Conservation (phyloP, 2,888 invertebrate species). For the Lutraria lutraria region DNA sequence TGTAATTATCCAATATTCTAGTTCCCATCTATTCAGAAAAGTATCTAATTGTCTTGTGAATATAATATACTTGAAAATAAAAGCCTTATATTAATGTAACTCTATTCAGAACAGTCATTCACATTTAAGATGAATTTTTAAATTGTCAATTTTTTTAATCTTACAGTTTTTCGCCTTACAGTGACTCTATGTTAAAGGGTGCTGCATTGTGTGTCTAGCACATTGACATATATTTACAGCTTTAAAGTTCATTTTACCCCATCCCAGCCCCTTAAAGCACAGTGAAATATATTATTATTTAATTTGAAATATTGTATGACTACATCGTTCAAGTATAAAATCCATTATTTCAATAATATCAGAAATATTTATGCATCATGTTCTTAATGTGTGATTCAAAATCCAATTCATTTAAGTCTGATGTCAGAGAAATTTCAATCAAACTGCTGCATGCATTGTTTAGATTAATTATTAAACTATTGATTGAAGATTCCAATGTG, state of each 20-base stretch:
- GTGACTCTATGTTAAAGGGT: too few relatives aligned
- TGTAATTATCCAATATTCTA: not conserved
- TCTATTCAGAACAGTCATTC: too few relatives aligned
- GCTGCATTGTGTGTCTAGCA: too few relatives aligned
- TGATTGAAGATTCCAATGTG: not conserved
- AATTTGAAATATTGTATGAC: not conserved
- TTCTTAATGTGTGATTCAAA: not conserved
- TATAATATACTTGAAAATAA: too few relatives aligned
- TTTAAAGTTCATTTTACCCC: too few relatives aligned
- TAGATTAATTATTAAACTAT: conserved; percentile 7
- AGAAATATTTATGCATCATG: not conserved
- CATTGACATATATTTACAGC: too few relatives aligned
- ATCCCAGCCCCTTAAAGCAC: too few relatives aligned
- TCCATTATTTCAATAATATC: not conserved
- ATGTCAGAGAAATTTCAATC: not conserved
- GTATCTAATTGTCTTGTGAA: not conserved
- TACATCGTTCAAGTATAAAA: not conserved
- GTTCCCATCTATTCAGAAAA: not conserved
- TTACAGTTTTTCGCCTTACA: too few relatives aligned
- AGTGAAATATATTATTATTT: too few relatives aligned
- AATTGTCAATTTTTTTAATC: too few relatives aligned
- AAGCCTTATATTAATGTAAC: too few relatives aligned
- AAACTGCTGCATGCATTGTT: not conserved
- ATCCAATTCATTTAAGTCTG: not conserved
- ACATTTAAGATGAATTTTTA: too few relatives aligned